These are phyloP conservation scores for Conomelus anceps DNA, from an alignment of 2,888 invertebrate species.

Conservation along the genomic window DNA sequence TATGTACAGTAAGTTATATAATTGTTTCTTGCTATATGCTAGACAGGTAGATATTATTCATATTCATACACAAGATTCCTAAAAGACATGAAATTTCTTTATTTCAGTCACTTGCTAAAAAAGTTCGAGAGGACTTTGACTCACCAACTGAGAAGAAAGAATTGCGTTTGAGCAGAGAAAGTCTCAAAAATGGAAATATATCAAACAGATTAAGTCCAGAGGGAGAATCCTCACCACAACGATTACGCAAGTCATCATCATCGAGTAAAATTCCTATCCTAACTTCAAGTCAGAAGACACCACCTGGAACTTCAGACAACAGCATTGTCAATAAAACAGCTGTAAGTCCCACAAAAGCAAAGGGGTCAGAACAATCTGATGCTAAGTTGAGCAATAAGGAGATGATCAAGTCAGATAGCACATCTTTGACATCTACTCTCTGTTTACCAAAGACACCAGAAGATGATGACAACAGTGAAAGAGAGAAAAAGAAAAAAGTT, in stretches of 20 bases:
- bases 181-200: not conserved
- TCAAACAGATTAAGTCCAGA: not conserved
- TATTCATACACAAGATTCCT: not conserved
- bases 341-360: not conserved
- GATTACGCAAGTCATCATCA: not conserved
- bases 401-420: not conserved
- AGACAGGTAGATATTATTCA: too few species aligned
- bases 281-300: not conserved
- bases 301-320: not conserved
- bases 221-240: not conserved
- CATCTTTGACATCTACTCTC: not conserved
- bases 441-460: not conserved
- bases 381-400: not conserved
- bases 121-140: conserved; percentile 48
- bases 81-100: conserved; percentile 8
- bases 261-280: not conserved
- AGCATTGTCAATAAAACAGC: not conserved
- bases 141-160: conserved; percentile 41
- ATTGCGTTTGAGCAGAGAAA: not conserved
- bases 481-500: not conserved
- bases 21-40: too few species aligned
- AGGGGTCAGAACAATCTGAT: not conserved
- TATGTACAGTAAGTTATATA: too few species aligned
- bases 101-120: conserved; percentile 46
- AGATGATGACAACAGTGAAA: not conserved